Conservation (phyloP, 2,797 vertebrate species). For the Otolemur crassicaudatus region DNA sequence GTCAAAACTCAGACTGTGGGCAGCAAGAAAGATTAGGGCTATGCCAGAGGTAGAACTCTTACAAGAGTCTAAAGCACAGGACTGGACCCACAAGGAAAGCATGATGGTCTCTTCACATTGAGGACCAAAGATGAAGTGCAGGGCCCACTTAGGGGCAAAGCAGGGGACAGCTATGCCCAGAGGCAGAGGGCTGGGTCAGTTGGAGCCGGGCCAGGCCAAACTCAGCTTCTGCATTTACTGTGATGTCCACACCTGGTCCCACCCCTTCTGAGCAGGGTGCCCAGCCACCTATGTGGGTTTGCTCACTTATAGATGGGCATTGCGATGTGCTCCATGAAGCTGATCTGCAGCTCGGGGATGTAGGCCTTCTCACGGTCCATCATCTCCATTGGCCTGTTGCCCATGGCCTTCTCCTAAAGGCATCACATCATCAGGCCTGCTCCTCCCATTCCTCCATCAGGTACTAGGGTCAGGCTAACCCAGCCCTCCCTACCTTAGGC, state of each 20-base stretch:
- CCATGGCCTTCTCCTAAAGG: constrained; percentile 97
- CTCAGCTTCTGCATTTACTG: neutral
- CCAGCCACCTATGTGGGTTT: rapidly evolving
- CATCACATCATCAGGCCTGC: neutral
- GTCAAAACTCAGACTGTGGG: neutral
- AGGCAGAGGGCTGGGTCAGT: neutral
- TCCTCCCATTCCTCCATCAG: neutral
- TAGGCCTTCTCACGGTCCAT: constrained; percentile 99
- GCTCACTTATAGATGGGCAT: constrained; percentile 99
- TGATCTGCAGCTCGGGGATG: constrained; percentile 98
- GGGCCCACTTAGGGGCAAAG: neutral
- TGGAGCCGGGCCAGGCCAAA: neutral
- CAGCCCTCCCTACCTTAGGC: neutral
- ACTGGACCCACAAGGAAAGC: neutral
- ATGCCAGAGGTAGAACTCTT: neutral
- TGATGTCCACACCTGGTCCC: neutral
- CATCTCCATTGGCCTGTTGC: constrained; percentile 98
- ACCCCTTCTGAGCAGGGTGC: neutral
- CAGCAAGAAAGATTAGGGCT: neutral
- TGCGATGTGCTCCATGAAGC: constrained; percentile 99
- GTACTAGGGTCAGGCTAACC: neutral
- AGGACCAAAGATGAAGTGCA: neutral
- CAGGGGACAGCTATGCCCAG: neutral
- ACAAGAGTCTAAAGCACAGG: neutral
- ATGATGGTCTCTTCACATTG: neutral